phyloP scores from a whole-genome alignment of 2,888 invertebrate genomes.

The Orthosia cruda region DNA sequence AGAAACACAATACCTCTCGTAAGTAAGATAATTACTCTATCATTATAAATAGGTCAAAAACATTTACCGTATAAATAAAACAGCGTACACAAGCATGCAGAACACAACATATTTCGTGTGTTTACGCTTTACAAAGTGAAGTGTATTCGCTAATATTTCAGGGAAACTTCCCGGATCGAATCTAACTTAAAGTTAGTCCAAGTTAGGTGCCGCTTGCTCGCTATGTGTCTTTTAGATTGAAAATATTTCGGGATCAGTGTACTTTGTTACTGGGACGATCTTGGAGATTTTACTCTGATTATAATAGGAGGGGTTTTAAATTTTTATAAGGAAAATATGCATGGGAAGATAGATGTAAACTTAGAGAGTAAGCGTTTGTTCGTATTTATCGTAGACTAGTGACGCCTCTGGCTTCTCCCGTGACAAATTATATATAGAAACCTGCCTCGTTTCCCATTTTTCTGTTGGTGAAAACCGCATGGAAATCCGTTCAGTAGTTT shows the following conservation, averaged over 20 bases:
- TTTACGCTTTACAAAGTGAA: slow-evolving; percentile 42
- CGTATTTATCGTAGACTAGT: too few species aligned
- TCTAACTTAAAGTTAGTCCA: slow-evolving; percentile 68
- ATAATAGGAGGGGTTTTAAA: slow-evolving; percentile 11
- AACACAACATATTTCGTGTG: slow-evolving; percentile 35
- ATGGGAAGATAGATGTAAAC: too few species aligned
- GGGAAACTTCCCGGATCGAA: slow-evolving; percentile 69
- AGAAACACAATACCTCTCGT: too few species aligned
- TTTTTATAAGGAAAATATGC: neutral
- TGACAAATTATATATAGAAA: too few species aligned
- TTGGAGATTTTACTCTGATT: slow-evolving; percentile 5
- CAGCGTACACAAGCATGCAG: neutral
- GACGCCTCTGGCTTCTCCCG: too few species aligned
- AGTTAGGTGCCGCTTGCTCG: slow-evolving; percentile 56
- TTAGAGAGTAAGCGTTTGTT: too few species aligned
- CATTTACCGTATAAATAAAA: neutral
- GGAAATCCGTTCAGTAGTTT: too few species aligned
- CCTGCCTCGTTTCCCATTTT: too few species aligned
- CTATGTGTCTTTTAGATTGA: slow-evolving; percentile 64
- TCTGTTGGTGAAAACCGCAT: too few species aligned
- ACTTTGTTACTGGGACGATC: slow-evolving; percentile 22
- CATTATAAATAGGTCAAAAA: neutral
- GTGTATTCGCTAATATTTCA: slow-evolving; percentile 68
- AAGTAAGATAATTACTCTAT: neutral
- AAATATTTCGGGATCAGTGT: slow-evolving; percentile 55